phyloP scores from a whole-genome alignment of 2,888 invertebrate species.

The Aethes cnicana region DNA sequence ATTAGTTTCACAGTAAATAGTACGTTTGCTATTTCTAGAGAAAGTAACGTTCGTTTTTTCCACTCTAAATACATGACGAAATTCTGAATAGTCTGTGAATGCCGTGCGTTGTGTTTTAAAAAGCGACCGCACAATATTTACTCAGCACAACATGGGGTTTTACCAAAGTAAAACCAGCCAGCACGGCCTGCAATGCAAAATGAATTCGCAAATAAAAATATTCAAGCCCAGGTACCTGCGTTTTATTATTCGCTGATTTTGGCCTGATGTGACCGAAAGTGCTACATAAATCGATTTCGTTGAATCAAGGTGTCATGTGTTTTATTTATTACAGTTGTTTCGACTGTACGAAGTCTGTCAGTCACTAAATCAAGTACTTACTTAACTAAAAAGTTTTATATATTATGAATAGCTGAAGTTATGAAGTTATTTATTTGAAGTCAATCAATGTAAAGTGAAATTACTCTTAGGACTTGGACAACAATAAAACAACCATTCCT shows the following conservation, averaged over 20 bases:
- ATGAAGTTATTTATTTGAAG: too few species aligned
- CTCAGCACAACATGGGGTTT: slow-evolving; percentile 7
- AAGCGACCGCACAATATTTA: slow-evolving; percentile 8
- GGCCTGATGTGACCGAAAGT: neutral
- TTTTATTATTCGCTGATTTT: neutral
- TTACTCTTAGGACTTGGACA: too few species aligned
- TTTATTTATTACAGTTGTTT: neutral
- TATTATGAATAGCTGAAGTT: too few species aligned
- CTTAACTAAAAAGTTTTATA: too few species aligned
- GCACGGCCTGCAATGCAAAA: neutral
- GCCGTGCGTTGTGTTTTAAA: neutral
- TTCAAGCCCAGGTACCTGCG: neutral
- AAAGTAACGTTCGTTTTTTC: too few species aligned
- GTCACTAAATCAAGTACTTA: too few species aligned
- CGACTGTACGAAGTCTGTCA: neutral
- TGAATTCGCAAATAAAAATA: slow-evolving; percentile 3
- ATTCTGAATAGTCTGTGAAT: too few species aligned
- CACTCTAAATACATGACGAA: too few species aligned
- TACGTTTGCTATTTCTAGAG: too few species aligned
- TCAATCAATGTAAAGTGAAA: too few species aligned
- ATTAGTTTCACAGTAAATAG: too few species aligned
- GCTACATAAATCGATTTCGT: neutral
- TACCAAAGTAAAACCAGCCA: slow-evolving; percentile 1
- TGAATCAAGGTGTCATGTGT: neutral
- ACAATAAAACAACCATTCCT: slow-evolving; percentile 2